Evolutionary conservation across 1,140 invertebrate genomes (phyloP).

Genomic region (Aphelinus certus): DNA sequence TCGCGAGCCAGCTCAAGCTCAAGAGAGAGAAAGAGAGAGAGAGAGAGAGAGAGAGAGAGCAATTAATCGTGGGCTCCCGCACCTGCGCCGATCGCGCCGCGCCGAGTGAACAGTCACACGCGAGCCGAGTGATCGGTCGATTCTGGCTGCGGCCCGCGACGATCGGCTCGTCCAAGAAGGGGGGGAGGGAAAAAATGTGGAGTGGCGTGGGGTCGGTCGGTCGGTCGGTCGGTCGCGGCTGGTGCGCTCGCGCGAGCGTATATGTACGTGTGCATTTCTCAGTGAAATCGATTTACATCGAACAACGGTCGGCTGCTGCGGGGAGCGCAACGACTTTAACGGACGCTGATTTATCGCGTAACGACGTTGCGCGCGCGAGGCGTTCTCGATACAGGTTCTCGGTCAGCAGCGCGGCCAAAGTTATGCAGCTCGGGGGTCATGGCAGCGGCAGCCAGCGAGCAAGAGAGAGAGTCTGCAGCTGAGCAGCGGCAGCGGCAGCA

Average conservation of each 20-base stretch:
- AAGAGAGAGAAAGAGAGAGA: conserved; percentile 7
- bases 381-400: conserved; percentile 63
- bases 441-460: too few relatives aligned
- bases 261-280: conserved; percentile 34
- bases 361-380: conserved; percentile 54
- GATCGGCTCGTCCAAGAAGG: background rate
- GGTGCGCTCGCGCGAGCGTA: conserved; percentile 17
- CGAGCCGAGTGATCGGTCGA: too few relatives aligned
- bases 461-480: too few relatives aligned
- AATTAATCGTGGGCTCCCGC: too few relatives aligned
- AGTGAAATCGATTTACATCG: conserved; percentile 51
- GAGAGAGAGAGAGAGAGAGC: conserved; percentile 7
- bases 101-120: too few relatives aligned
- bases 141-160: conserved; percentile 26
- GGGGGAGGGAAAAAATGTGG: background rate
- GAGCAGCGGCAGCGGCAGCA: conserved; percentile 23
- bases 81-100: too few relatives aligned
- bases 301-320: conserved; percentile 45
- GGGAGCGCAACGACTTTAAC: conserved; percentile 52
- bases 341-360: conserved; percentile 64
- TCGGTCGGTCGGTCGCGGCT: too few relatives aligned
- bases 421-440: conserved; percentile 59
- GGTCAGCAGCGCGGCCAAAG: conserved; percentile 62
- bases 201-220: background rate
- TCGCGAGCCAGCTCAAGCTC: conserved; percentile 2